Percentiles rank a stretch among this genome's conserved stretches.
phyloP scores from a whole-genome alignment of 2,113 vertebrate species.

The Pleuronectes platessa region DNA sequence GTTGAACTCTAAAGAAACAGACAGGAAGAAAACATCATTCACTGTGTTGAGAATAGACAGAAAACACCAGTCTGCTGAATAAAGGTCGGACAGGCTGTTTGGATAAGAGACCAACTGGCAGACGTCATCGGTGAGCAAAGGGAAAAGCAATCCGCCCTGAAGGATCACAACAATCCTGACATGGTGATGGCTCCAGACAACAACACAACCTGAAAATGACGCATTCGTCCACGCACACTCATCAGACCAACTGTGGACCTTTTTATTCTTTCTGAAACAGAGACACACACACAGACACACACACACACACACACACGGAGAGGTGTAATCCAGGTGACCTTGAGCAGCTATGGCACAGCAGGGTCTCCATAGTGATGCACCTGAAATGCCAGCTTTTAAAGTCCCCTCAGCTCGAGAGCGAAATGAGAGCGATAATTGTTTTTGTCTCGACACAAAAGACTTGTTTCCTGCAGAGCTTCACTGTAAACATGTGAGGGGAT shows the following conservation, averaged over 20 bases:
- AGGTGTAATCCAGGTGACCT: conserved; percentile 50
- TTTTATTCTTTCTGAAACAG: not conserved
- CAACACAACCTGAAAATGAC: not conserved
- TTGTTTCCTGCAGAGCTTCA: not conserved
- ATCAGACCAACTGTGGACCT: conserved; percentile 7
- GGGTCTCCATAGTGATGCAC: conserved; percentile 66
- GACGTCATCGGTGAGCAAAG: not conserved
- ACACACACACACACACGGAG: too few species aligned
- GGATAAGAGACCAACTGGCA: conserved; percentile 9
- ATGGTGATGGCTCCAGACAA: not conserved
- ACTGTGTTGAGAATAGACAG: not conserved
- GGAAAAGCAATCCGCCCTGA: conserved; percentile 9
- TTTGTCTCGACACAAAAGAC: conserved; percentile 1
- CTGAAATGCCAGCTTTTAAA: conserved; percentile 46
- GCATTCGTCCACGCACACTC: not conserved
- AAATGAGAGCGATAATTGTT: conserved; percentile 21
- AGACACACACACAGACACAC: not conserved
- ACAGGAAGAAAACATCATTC: not conserved
- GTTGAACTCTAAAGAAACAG: not conserved
- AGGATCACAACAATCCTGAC: conserved; percentile 3
- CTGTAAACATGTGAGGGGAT: not conserved
- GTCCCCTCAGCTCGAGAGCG: conserved; percentile 21
- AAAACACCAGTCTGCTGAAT: not conserved
- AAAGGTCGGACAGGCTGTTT: not conserved
- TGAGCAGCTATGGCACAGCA: conserved; percentile 24